Conservation (phyloP, 2,888 invertebrate genomes). For the Sipha maydis region DNA sequence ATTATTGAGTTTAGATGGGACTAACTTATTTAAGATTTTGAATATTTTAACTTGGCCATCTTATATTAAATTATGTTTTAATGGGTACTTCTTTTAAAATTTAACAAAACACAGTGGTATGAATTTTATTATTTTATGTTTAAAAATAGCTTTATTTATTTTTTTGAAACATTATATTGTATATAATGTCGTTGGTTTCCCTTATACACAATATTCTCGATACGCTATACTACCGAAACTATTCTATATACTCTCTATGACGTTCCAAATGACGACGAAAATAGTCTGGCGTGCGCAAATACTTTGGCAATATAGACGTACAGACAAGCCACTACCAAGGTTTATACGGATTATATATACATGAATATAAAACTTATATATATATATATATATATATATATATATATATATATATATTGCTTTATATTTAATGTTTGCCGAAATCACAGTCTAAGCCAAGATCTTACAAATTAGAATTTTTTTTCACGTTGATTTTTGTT, state of each 20-base stretch:
- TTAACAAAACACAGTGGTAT: background rate
- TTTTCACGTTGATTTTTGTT: constrained; percentile 68
- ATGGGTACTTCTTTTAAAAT: background rate
- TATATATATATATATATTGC: background rate
- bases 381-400: background rate
- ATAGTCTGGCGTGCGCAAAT: constrained; percentile 61
- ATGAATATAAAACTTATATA: constrained; percentile 1
- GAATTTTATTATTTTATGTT: background rate
- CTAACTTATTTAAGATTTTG: background rate
- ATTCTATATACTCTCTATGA: constrained; percentile 51
- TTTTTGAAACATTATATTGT: background rate
- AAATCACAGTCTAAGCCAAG: background rate
- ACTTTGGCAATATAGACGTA: constrained; percentile 61
- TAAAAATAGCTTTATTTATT: background rate
- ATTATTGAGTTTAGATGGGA: background rate
- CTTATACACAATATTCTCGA: constrained; percentile 45
- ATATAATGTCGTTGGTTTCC: constrained; percentile 12
- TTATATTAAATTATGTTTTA: background rate
- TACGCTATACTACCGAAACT: constrained; percentile 33
- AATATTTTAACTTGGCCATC: background rate
- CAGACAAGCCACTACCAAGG: constrained; percentile 55
- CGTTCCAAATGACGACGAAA: constrained; percentile 61
- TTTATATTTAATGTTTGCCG: constrained; percentile 19
- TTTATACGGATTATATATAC: constrained; percentile 50
- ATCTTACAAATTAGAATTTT: constrained; percentile 59